Conservation (phyloP, 2,113 vertebrate species). For the Genyomyrus donnyi region DNA sequence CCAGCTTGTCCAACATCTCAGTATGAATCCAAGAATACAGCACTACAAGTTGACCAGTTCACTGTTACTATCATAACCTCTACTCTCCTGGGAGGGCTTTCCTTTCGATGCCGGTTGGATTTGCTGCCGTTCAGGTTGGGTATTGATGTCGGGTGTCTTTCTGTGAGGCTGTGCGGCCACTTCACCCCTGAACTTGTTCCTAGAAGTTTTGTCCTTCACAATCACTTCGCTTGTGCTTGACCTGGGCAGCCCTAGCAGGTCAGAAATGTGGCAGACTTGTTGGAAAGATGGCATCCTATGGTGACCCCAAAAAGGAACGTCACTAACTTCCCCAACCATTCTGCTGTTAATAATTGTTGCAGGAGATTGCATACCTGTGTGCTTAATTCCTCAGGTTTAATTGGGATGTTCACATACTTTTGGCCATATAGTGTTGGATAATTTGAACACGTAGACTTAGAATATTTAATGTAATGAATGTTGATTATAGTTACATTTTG, state of each 20-base stretch:
- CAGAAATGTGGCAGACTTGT: background rate
- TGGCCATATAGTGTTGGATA: background rate
- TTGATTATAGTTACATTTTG: background rate
- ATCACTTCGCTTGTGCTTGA: background rate
- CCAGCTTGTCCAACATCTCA: background rate
- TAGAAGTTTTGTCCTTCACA: background rate
- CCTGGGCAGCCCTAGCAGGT: background rate
- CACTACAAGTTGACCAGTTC: background rate
- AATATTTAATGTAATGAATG: background rate
- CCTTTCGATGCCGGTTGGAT: background rate
- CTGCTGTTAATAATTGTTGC: background rate
- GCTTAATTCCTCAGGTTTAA: background rate
- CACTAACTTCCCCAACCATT: background rate
- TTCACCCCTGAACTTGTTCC: background rate
- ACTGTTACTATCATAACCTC: background rate
- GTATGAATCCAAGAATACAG: background rate
- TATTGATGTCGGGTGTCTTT: background rate
- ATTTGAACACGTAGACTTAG: background rate
- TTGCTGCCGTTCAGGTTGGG: background rate
- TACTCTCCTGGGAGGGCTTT: background rate
- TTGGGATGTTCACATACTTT: background rate
- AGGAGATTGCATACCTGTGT: background rate
- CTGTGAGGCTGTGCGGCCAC: background rate
- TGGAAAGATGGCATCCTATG: background rate
- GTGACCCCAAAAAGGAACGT: background rate